These are phyloP conservation scores for Drosophila ficusphila DNA, from an alignment of 1,140 invertebrate genomes.

Conservation along the genomic window DNA sequence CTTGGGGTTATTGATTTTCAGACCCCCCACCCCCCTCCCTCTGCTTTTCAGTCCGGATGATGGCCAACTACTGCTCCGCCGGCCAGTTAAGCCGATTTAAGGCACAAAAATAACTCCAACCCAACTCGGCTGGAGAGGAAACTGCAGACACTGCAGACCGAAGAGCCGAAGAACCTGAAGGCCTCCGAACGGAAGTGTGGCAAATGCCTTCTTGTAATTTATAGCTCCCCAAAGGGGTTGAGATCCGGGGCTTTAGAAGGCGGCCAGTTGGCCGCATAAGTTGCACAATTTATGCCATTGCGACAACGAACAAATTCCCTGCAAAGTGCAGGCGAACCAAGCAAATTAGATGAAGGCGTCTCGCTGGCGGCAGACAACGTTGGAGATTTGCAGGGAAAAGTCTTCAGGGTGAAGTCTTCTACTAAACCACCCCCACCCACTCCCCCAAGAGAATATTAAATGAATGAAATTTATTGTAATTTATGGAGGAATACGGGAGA, in stretches of 20 bases:
- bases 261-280: constrained; percentile 69
- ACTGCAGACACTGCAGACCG: constrained; percentile 58
- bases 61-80: constrained; percentile 8
- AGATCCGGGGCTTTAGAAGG: background rate
- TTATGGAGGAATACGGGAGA: constrained; percentile 21
- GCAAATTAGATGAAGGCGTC: constrained; percentile 54
- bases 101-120: constrained; percentile 69
- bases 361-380: constrained; percentile 5
- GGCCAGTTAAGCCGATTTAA: constrained; percentile 70
- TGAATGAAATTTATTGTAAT: constrained; percentile 33
- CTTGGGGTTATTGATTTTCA: constrained; percentile 65
- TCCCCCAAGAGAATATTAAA: constrained; percentile 32
- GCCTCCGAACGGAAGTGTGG: constrained; percentile 65
- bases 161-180: constrained; percentile 18
- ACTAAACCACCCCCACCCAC: no score
- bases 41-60: constrained; percentile 44
- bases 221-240: constrained; percentile 36
- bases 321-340: constrained; percentile 50
- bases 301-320: constrained; percentile 64
- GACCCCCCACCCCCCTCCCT: background rate
- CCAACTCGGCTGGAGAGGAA: constrained; percentile 26
- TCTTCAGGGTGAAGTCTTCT: no score
- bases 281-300: constrained; percentile 75
- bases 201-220: constrained; percentile 79
- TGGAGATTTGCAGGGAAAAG: background rate